Conservation (phyloP, 2,888 invertebrate species). For the Crepidodera aurea region DNA sequence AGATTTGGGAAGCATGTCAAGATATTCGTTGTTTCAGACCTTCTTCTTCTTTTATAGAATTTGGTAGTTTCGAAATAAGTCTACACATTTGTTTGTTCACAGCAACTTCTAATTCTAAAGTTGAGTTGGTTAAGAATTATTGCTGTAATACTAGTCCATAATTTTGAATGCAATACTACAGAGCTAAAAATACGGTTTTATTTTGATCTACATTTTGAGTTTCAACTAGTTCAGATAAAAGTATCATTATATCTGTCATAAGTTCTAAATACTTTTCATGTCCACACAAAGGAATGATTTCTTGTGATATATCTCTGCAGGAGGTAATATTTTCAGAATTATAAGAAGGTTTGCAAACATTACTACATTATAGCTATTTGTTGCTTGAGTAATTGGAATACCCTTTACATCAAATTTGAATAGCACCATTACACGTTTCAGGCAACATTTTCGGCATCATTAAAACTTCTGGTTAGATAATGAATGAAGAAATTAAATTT, state of each 20-base stretch:
- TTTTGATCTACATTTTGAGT: constrained; percentile 46
- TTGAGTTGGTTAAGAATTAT: constrained; percentile 35
- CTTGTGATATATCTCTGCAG: constrained; percentile 48
- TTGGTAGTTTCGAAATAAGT: constrained; percentile 52
- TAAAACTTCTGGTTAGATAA: background rate
- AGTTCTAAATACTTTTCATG: constrained; percentile 45
- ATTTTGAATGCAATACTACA: constrained; percentile 53
- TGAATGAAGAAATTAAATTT: background rate
- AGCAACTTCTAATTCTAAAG: constrained; percentile 44
- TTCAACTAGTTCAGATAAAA: constrained; percentile 52
- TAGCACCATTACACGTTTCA: too few species aligned
- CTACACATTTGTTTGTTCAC: constrained; percentile 50
- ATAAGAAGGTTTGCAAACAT: too few species aligned
- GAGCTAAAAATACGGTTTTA: constrained; percentile 38
- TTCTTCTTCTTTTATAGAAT: constrained; percentile 48
- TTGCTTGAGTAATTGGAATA: too few species aligned
- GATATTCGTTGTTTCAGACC: too few species aligned
- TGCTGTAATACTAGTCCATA: constrained; percentile 50
- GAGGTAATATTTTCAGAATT: too few species aligned
- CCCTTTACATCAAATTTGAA: too few species aligned
- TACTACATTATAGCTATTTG: too few species aligned
- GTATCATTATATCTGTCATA: constrained; percentile 51
- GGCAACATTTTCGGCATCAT: too few species aligned
- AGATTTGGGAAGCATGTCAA: too few species aligned
- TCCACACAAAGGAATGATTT: constrained; percentile 43